Conservation (phyloP, 2,888 invertebrate genomes). For the Stomorhina lunata region DNA sequence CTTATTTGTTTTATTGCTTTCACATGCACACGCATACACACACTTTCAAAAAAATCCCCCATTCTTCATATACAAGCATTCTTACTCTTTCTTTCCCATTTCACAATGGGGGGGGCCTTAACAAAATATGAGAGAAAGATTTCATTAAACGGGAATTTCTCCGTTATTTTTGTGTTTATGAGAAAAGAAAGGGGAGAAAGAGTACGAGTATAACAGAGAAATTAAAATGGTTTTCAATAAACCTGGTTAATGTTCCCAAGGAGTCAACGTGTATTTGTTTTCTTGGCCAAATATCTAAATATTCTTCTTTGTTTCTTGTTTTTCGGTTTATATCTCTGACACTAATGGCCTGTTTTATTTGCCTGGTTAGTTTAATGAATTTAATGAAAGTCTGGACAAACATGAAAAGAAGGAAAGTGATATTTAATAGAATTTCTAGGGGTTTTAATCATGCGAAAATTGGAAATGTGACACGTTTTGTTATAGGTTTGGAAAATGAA, state of each 20-base stretch:
- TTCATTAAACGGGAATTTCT: background rate
- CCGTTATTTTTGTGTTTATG: slow-evolving; percentile 1
- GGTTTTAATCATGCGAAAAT: too few relatives aligned
- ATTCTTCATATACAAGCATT: too few relatives aligned
- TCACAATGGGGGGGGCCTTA: slow-evolving; percentile 35
- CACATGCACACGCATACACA: background rate
- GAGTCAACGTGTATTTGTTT: background rate
- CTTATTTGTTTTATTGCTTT: slow-evolving; percentile 26
- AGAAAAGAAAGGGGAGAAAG: slow-evolving; percentile 14
- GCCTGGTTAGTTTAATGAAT: background rate
- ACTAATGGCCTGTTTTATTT: slow-evolving; percentile 32
- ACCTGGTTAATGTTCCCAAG: slow-evolving; percentile 21
- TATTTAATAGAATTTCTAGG: too few relatives aligned
- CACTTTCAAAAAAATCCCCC: background rate
- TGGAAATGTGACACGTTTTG: too few relatives aligned
- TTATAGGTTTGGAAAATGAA: too few relatives aligned
- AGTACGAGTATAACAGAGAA: too few relatives aligned
- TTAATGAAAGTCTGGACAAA: slow-evolving; percentile 60
- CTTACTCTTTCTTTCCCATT: slow-evolving; percentile 34
- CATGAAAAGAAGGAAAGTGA: too few relatives aligned
- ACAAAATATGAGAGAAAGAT: slow-evolving; percentile 11
- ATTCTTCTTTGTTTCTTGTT: background rate
- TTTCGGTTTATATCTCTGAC: background rate
- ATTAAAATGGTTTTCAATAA: slow-evolving; percentile 49
- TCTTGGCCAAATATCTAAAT: background rate